Evolutionary conservation across 2,888 invertebrate species (phyloP).

Genomic region (Dermolepida albohirtum): DNA sequence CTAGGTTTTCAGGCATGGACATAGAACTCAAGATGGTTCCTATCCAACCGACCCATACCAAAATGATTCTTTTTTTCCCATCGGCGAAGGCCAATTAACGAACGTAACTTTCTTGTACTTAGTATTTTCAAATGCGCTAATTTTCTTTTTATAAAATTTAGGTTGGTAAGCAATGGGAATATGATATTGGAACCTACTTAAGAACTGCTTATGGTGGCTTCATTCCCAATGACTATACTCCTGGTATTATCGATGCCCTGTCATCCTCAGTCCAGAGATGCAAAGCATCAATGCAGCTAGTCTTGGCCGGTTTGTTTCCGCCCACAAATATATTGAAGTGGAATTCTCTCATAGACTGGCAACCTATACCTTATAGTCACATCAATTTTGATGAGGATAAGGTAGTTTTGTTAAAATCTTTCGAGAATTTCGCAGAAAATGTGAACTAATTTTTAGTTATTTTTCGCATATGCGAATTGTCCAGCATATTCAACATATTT

Average conservation of each 20-base stretch:
- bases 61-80: slow-evolving; percentile 64
- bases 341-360: not conserved
- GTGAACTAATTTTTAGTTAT: not conserved
- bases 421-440: not conserved
- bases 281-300: slow-evolving; percentile 10
- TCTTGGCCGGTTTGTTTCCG: slow-evolving; percentile 19
- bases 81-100: slow-evolving; percentile 68
- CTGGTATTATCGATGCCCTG: slow-evolving; percentile 10
- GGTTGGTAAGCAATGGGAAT: slow-evolving; percentile 5
- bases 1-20: slow-evolving; percentile 64
- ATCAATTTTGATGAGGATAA: not conserved
- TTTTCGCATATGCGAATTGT: slow-evolving; percentile 4
- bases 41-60: slow-evolving; percentile 60
- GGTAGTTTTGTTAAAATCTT: not conserved
- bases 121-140: not conserved
- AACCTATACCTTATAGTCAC: slow-evolving; percentile 26
- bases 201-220: slow-evolving; percentile 8
- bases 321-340: not conserved
- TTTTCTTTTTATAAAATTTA: not conserved
- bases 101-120: slow-evolving; percentile 57
- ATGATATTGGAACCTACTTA: slow-evolving; percentile 9
- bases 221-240: not conserved
- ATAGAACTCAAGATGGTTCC: slow-evolving; percentile 50
- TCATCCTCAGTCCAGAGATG: slow-evolving; percentile 15
- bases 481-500: slow-evolving; percentile 1